Evolutionary conservation across 2,113 vertebrate species (phyloP).

Genomic region (Chinchilla lanigera): DNA sequence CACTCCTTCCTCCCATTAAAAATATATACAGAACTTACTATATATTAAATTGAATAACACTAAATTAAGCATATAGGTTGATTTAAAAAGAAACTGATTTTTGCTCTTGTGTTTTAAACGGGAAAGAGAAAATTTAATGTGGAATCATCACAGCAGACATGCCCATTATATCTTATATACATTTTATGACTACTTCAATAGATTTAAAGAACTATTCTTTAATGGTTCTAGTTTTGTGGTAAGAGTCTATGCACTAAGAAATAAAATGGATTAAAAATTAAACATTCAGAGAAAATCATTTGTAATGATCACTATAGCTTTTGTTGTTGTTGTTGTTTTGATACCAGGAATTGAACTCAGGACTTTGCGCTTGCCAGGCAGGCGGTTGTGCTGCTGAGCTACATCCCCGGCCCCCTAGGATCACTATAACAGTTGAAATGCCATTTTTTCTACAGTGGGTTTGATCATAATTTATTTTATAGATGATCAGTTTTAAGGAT

Average conservation of each 20-base stretch:
- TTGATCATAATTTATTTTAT: constrained; percentile 37
- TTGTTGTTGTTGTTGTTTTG: too few relatives aligned
- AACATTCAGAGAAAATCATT: background rate
- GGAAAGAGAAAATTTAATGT: background rate
- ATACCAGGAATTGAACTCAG: too few relatives aligned
- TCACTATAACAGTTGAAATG: background rate
- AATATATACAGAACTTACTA: background rate
- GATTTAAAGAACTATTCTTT: background rate
- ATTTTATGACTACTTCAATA: constrained; percentile 33
- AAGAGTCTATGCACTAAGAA: constrained; percentile 17
- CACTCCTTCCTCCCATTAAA: background rate
- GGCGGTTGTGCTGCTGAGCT: too few relatives aligned
- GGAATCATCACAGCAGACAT: background rate
- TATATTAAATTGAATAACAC: background rate
- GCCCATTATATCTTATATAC: background rate
- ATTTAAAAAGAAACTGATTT: background rate
- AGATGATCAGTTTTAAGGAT: background rate
- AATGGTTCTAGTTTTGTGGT: background rate
- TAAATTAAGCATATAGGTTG: background rate
- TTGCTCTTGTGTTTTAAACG: background rate
- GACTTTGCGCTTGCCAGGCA: too few relatives aligned
- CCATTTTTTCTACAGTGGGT: background rate
- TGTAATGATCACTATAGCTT: background rate
- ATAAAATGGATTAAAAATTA: constrained; percentile 30
- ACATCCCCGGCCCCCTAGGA: too few relatives aligned